A percentile compares a stretch with the other conserved stretches of the same genome.
These are phyloP conservation scores for Platycnemis pennipes DNA, from an alignment of 2,888 invertebrate species.

Conservation along the genomic window DNA sequence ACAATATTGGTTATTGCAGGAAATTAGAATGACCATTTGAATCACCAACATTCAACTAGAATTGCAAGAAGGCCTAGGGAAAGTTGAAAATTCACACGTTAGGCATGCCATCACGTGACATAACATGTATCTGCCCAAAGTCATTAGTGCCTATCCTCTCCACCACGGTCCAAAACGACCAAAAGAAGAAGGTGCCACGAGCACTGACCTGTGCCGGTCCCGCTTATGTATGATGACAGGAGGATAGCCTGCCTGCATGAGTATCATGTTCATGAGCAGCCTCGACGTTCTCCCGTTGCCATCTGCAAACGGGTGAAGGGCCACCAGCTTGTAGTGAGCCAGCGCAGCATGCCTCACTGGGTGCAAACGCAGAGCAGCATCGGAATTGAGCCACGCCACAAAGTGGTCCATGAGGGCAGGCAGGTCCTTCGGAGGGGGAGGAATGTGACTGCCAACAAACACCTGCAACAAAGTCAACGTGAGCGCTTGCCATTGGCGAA, in stretches of 20 bases:
- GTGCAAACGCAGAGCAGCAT: slow-evolving; percentile 91
- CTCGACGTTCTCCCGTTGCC: slow-evolving; percentile 98
- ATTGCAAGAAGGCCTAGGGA: too few species aligned
- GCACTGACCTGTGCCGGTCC: slow-evolving; percentile 82
- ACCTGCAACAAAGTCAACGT: slow-evolving; percentile 80
- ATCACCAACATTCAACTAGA: too few species aligned
- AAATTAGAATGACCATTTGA: too few species aligned
- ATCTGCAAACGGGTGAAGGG: slow-evolving; percentile 98
- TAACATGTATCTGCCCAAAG: too few species aligned
- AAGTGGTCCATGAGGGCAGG: slow-evolving; percentile 92
- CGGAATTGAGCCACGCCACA: slow-evolving; percentile 95
- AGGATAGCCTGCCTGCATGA: slow-evolving; percentile 97
- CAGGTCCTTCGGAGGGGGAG: slow-evolving; percentile 92
- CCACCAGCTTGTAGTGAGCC: slow-evolving; percentile 97
- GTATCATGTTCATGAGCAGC: slow-evolving; percentile 96
- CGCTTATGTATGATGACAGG: slow-evolving; percentile 97
- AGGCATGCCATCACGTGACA: too few species aligned
- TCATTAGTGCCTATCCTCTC: too few species aligned
- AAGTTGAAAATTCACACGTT: too few species aligned
- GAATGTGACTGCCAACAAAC: slow-evolving; percentile 96
- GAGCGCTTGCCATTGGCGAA: too few species aligned
- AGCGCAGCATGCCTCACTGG: slow-evolving; percentile 95
- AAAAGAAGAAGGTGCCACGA: neutral
- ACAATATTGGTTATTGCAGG: too few species aligned
- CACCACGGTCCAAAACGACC: too few species aligned